A percentile compares a stretch with the other conserved stretches of the same genome.
Conservation (phyloP, 2,888 invertebrate species). For the Lottia gigantea region DNA sequence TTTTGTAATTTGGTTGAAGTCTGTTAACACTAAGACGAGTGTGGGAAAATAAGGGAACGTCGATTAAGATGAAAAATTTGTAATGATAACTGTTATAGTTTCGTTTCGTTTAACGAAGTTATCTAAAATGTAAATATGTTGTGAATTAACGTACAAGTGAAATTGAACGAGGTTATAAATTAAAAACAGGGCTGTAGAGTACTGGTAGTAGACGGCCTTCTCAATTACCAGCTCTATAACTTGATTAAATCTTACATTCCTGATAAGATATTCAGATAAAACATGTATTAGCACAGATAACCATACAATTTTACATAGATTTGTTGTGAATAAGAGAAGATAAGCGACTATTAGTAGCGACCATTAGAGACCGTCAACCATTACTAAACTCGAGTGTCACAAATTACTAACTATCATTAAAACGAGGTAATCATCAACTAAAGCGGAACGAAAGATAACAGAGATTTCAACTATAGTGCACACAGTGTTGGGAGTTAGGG, state of each 20-base stretch:
- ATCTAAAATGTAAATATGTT: slow-evolving; percentile 4
- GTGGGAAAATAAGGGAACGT: not conserved
- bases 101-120: not conserved
- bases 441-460: not conserved
- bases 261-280: slow-evolving; percentile 2
- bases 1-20: too few species aligned
- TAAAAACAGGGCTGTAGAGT: not conserved
- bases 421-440: not conserved
- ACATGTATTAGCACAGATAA: not conserved
- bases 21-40: not conserved
- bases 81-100: slow-evolving; percentile 5
- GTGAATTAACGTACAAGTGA: slow-evolving; percentile 6
- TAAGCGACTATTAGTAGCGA: not conserved
- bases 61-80: slow-evolving; percentile 2
- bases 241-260: slow-evolving; percentile 4
- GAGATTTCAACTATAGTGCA: too few species aligned
- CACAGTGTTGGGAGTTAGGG: too few species aligned
- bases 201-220: not conserved
- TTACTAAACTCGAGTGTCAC: slow-evolving; percentile 4
- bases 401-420: not conserved
- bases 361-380: not conserved
- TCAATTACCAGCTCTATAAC: not conserved
- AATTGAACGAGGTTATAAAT: not conserved
- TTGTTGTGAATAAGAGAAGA: not conserved
- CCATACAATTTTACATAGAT: not conserved